Base-by-base conservation (phyloP, 2,888 invertebrate species). In the Podotricha telesiphe region DNA sequence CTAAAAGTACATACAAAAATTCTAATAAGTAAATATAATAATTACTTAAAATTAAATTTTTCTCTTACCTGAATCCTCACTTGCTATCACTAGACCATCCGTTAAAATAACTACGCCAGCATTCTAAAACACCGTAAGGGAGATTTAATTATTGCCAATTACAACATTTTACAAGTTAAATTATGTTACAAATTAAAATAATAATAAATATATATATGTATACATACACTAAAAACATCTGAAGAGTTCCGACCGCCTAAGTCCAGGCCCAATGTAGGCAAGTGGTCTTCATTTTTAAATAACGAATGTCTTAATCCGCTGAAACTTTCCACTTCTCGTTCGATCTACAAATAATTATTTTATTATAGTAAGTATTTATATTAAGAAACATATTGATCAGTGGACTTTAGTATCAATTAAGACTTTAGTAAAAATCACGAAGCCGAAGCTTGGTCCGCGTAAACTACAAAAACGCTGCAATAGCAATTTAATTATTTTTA, bases 101-200 rank as follows among this genome's bases (percentile, higher is more conserved):
- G 96, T 96, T 68, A 97, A 80, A 62, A 97, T 93, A 0, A 96
- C 94, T 13, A 96, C 94, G 63, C 97, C 97, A 37, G 96, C 95
- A 88, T 96, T 96, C 96, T 96, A 87, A 76, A 94, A 94, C 74
- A 75, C 78, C 78, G 76, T 65, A 62, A 5, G 0, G 17, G 0
- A 53, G 0, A n/a, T 22, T 13, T 28, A 28, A 28, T 4, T 4
- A 28, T 6, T 4, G 28, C 6, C 28, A 28, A 28, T 28, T 28
- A 28, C 6, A 28, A 28, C 28, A 28, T 6, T n/a, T 28, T 28
- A 28, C 28, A 28, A 28, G n/a, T 28, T 28, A 28, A 28, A 28
- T 28, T 28, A 6, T 4, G 6, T 28, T 7, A 42, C 13, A 42
- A 42, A 42, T 42, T 13, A 0, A 13, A 13, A 13, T 42, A 42